Evolutionary conservation across 2,797 vertebrate species (phyloP), one percentile per base, ranked within the genome.

Genomic region (Pseudocheirus occidentalis): DNA sequence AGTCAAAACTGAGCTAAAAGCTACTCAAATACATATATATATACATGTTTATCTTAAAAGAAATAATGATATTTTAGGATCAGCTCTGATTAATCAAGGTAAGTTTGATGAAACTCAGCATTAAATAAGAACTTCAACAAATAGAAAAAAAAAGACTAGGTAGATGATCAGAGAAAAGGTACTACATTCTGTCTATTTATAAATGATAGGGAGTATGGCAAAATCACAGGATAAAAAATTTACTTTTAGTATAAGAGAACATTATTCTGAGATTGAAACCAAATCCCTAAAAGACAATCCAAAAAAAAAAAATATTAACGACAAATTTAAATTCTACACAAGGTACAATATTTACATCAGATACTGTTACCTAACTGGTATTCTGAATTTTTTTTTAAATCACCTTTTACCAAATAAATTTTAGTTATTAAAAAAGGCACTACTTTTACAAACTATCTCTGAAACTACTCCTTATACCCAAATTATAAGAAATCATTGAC

Each of bases 31-130:
- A 92, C 40, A 94, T 12, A 56, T 4, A 73, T 11, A 95, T 0
- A 93, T 29, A 57, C 5, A 90, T 94, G 54, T 87, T 62, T 91
- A 58, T 91, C 90, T 91, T 57, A 96, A 96, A 95, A 46, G 57
- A 96, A 95, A 94, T 95, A 96, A 95, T 94, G 89, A 54, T 96
- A 96, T 40, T 92, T 94, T 90, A 95, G 5, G 54, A 94, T 94
- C 40, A 87, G 21, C 73, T 50, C 40, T 87, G 46, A 95, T 24
- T 34, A 40, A 94, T 55, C 9, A 95, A 91, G 21, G 93, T 94
- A 81, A 59, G 52, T 96, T 97, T 94, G 94, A 95, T 93, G 87
- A 94, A 95, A 81, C 12, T 91, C 93, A 94, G 16, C 34, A 12
- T 94, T 56, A 91, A 97, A 93, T 57, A 95, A 12, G 59, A 29